phyloP scores from a whole-genome alignment of 2,797 vertebrate genomes.

The Danio albolineatus region DNA sequence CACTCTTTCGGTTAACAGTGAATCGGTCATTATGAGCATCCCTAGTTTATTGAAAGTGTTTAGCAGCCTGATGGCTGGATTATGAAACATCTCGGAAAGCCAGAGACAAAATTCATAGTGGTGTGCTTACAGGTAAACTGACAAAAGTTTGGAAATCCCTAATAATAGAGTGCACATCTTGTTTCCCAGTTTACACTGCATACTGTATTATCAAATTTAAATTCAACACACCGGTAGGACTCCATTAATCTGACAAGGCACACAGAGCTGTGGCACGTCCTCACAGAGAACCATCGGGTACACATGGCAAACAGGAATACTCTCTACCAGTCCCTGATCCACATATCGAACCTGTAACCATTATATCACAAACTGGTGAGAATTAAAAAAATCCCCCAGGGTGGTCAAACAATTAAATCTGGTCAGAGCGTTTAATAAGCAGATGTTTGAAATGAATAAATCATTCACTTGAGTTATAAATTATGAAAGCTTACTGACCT shows the following conservation, averaged over 20 bases:
- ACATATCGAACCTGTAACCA: conserved; percentile 86
- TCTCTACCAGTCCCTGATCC: conserved; percentile 87
- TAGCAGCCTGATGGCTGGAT: no score
- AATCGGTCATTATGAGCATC: no score
- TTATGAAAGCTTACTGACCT: conserved; percentile 73
- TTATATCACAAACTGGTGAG: conserved; percentile 12
- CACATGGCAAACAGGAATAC: conserved; percentile 88
- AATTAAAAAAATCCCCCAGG: background rate
- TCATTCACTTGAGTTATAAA: background rate
- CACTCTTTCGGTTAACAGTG: no score
- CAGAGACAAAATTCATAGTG: no score
- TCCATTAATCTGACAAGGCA: conserved; percentile 86
- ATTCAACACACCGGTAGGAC: conserved; percentile 78
- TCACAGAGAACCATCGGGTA: conserved; percentile 86
- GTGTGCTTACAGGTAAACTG: no score
- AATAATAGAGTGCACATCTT: background rate
- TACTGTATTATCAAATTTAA: background rate
- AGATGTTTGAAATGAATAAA: background rate
- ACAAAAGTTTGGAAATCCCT: no score
- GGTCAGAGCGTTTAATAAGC: background rate
- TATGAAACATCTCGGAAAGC: no score
- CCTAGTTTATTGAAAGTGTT: no score
- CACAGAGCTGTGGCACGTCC: conserved; percentile 85
- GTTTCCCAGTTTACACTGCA: background rate
- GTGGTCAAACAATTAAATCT: background rate